These are phyloP conservation scores for Rhamphomyia laevipes DNA, from an alignment of 2,888 invertebrate genomes.

Conservation along the genomic window DNA sequence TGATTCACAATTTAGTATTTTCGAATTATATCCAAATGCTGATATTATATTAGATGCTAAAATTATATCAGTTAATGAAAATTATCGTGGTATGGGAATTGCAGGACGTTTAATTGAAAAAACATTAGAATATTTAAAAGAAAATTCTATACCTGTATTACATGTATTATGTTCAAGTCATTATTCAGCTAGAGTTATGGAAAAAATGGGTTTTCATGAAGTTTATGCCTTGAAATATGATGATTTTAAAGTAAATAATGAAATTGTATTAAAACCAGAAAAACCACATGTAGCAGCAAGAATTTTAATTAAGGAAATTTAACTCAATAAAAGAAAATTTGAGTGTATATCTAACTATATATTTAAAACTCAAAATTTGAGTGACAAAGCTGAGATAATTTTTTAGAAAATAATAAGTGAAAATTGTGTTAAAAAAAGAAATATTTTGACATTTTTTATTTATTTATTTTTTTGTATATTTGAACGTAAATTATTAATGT, in stretches of 20 bases:
- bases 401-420: too few species aligned
- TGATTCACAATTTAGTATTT: slow-evolving; percentile 38
- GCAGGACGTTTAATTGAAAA: slow-evolving; percentile 33
- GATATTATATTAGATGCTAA: slow-evolving; percentile 34
- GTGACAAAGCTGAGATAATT: too few species aligned
- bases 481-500: too few species aligned
- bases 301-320: slow-evolving; percentile 44
- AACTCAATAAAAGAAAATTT: too few species aligned
- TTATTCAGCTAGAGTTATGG: slow-evolving; percentile 61
- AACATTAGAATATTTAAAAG: slow-evolving; percentile 31
- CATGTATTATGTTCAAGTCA: slow-evolving; percentile 64
- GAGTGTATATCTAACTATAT: too few species aligned
- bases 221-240: slow-evolving; percentile 51
- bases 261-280: slow-evolving; percentile 52
- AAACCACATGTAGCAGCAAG: slow-evolving; percentile 49
- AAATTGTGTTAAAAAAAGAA: too few species aligned
- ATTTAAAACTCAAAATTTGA: too few species aligned
- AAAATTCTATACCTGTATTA: slow-evolving; percentile 40
- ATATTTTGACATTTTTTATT: too few species aligned
- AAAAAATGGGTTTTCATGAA: slow-evolving; percentile 56
- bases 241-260: slow-evolving; percentile 51
- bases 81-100: slow-evolving; percentile 35
- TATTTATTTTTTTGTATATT: too few species aligned
- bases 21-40: slow-evolving; percentile 36
- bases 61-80: slow-evolving; percentile 33